Conservation (phyloP, 2,888 invertebrate genomes). For the Cheilosia grossa region DNA sequence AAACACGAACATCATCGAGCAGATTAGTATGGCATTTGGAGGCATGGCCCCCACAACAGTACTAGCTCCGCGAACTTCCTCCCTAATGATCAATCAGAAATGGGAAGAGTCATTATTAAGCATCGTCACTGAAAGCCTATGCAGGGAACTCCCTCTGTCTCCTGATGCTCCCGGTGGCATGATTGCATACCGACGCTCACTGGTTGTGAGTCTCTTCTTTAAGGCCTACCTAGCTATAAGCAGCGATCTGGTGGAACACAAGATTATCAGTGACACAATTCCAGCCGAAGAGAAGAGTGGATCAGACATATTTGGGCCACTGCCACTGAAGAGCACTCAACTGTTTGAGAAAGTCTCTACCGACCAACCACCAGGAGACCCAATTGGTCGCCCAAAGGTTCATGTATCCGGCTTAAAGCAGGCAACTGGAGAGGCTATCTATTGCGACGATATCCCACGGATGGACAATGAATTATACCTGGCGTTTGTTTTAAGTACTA, state of each 20-base stretch:
- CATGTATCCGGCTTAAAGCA: slow-evolving; percentile 94
- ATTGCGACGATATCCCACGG: slow-evolving; percentile 94
- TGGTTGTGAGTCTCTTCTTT: slow-evolving; percentile 91
- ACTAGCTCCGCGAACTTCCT: slow-evolving; percentile 87
- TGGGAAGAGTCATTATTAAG: slow-evolving; percentile 88
- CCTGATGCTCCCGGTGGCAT: slow-evolving; percentile 93
- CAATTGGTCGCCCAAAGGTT: slow-evolving; percentile 91
- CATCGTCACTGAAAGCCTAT: slow-evolving; percentile 86
- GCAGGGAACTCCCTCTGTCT: slow-evolving; percentile 90
- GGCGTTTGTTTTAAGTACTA: slow-evolving; percentile 90
- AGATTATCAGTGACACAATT: slow-evolving; percentile 77
- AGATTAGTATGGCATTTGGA: slow-evolving; percentile 91
- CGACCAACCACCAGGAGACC: slow-evolving; percentile 86
- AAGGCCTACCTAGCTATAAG: slow-evolving; percentile 87
- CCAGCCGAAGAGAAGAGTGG: slow-evolving; percentile 82
- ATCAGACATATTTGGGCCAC: slow-evolving; percentile 80
- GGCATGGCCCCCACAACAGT: slow-evolving; percentile 96
- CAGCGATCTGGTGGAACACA: slow-evolving; percentile 82
- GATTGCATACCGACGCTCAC: slow-evolving; percentile 89
- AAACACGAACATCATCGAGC: slow-evolving; percentile 85
- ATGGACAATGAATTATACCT: slow-evolving; percentile 91
- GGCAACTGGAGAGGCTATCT: slow-evolving; percentile 95
- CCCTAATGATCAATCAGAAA: slow-evolving; percentile 84
- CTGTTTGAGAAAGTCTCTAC: slow-evolving; percentile 84
- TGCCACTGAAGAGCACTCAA: slow-evolving; percentile 80